Evolutionary conservation across 2,113 vertebrate genomes (phyloP).

Genomic region (Semnornis frantzii): DNA sequence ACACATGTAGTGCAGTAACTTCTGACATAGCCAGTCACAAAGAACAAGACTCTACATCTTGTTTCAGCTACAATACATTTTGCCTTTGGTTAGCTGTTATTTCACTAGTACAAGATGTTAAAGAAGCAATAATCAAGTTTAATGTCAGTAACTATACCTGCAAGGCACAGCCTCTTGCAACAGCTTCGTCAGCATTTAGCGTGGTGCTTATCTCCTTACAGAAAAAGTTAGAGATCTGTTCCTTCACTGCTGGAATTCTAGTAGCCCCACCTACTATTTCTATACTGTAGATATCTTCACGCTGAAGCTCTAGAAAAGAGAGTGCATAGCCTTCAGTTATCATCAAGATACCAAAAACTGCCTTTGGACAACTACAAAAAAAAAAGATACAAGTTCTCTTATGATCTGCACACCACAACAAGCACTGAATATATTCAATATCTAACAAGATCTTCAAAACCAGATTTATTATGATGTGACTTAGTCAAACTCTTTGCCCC

Average conservation of each 20-base stretch:
- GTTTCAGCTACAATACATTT: not conserved
- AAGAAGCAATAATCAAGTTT: not conserved
- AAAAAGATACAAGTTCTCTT: not conserved
- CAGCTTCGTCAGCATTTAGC: constrained; percentile 94
- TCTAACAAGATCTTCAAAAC: not conserved
- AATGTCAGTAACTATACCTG: constrained; percentile 78
- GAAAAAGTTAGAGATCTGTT: constrained; percentile 89
- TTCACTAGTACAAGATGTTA: not conserved
- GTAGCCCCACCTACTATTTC: constrained; percentile 95
- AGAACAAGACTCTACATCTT: not conserved
- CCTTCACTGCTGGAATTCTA: constrained; percentile 91
- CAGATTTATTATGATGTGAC: not conserved
- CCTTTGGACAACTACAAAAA: not conserved
- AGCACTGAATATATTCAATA: not conserved
- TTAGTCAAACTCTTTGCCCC: not conserved
- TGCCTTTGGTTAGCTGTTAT: not conserved
- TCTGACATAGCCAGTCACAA: not conserved
- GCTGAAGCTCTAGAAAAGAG: constrained; percentile 77
- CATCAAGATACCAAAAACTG: not conserved
- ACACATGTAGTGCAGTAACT: rapidly evolving
- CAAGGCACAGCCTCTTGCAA: constrained; percentile 92
- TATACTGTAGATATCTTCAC: constrained; percentile 92
- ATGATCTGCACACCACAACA: not conserved
- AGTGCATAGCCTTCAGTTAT: not conserved
- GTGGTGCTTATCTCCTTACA: constrained; percentile 94